These are phyloP conservation scores for Anoplopoma fimbria DNA, from an alignment of 2,113 vertebrate species.

Conservation along the genomic window DNA sequence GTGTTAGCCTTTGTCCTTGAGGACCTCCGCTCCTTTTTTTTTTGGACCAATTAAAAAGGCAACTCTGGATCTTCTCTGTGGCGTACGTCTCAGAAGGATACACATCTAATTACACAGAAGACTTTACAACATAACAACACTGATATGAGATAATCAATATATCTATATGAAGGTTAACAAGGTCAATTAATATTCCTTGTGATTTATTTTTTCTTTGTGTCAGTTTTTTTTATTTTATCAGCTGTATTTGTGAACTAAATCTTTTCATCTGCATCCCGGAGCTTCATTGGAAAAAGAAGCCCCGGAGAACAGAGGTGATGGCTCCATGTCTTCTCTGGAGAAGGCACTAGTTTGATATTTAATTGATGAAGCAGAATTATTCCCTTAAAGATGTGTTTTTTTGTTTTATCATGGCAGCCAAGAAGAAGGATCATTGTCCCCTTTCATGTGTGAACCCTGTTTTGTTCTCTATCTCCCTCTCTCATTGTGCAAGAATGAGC, in stretches of 20 bases:
- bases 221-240: slow-evolving; percentile 35
- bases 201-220: slow-evolving; percentile 52
- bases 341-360: slow-evolving; percentile 77
- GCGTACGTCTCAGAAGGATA: slow-evolving; percentile 48
- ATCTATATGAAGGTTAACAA: slow-evolving; percentile 54
- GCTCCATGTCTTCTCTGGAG: slow-evolving; percentile 71
- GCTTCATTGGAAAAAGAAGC: slow-evolving; percentile 59
- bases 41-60: slow-evolving; percentile 64
- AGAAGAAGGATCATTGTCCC: slow-evolving; percentile 77
- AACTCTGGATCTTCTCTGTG: slow-evolving; percentile 34
- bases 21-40: slow-evolving; percentile 37
- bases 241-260: slow-evolving; percentile 29
- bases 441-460: slow-evolving; percentile 81
- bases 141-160: slow-evolving; percentile 53
- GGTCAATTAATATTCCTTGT: slow-evolving; percentile 57
- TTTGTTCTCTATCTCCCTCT: slow-evolving; percentile 83
- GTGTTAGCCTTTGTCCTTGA: slow-evolving; percentile 49
- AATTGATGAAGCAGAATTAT: slow-evolving; percentile 80
- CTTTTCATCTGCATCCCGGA: slow-evolving; percentile 56
- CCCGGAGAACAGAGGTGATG: slow-evolving; percentile 74
- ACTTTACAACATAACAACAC: slow-evolving; percentile 51
- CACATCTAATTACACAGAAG: slow-evolving; percentile 59
- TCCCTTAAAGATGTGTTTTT: slow-evolving; percentile 69
- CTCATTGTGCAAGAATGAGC: slow-evolving; percentile 90
- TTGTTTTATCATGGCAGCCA: slow-evolving; percentile 72